phyloP scores from a whole-genome alignment of 1,140 invertebrate genomes.

The Caenorhabditis remanei region DNA sequence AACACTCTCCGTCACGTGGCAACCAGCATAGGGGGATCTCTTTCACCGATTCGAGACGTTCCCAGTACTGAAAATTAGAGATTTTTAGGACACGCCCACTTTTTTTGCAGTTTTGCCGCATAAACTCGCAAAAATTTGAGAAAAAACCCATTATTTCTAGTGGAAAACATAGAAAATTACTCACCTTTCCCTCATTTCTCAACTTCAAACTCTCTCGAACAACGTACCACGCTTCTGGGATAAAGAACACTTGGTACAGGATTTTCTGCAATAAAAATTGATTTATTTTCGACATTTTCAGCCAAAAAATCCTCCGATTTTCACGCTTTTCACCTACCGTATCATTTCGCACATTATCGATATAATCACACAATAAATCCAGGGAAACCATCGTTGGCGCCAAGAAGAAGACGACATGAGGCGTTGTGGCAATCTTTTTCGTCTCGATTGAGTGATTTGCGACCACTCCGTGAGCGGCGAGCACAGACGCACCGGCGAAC shows the following conservation, averaged over 20 bases:
- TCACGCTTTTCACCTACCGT: neutral
- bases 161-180: too few relatives aligned
- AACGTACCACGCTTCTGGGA: constrained; percentile 63
- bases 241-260: constrained; percentile 63
- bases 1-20: constrained; percentile 58
- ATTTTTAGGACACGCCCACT: neutral
- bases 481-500: constrained; percentile 27
- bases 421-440: neutral
- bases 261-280: constrained; percentile 50
- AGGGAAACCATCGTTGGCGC: constrained; percentile 51
- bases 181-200: constrained; percentile 41
- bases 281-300: neutral
- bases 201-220: constrained; percentile 60
- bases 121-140: too few relatives aligned
- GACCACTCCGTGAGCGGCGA: constrained; percentile 43
- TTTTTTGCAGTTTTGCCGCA: too few relatives aligned
- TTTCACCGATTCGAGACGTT: constrained; percentile 59
- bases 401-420: constrained; percentile 58
- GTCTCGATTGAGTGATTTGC: constrained; percentile 39
- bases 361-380: constrained; percentile 59
- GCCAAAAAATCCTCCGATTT: neutral
- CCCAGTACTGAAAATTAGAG: constrained; percentile 57
- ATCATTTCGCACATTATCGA: constrained; percentile 54
- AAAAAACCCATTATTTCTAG: too few relatives aligned
- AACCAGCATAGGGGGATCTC: constrained; percentile 60